Evolutionary conservation across 2,797 vertebrate species (phyloP), one percentile per base, ranked within the genome.

Genomic region (Myotis myotis): DNA sequence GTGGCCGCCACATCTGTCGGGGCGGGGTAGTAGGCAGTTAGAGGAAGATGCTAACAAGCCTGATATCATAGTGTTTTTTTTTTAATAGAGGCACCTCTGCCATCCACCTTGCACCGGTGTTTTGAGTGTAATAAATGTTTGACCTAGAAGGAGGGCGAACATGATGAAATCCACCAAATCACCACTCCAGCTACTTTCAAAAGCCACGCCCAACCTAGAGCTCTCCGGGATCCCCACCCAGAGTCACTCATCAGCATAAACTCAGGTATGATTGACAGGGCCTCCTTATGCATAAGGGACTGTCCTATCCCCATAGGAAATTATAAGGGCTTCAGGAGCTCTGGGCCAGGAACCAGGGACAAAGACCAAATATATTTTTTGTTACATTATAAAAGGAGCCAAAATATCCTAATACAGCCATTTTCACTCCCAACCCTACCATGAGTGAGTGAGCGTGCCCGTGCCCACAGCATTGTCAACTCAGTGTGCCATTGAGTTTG

Each of bases 91-190:
- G 70, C 5, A 74, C 12, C 22, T 55, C 57, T 92, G 60, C 82
- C 41, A 20, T 38, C 22, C 57, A 55, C 25, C 72, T 87, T 15
- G 36, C 49, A 64, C 74, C 1, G 6, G 6, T 47, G 28, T 87
- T 92, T 64, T 49, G 78, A 72, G 72, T 68, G 87, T 17, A 89
- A 60, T 74, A n/a, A 23, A 82, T 81, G 20, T 84, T 41, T 90
- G 79, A 12, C n/a, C 19, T 70, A 53, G 62, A 87, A 93, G 72
- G 23, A 62, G 12, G 66, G 8, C 33, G 5, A 30, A 20, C 12
- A 10, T 3, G 13, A 51, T 33, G 20, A 36, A 38, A 15, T 30
- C 76, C 6, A 16, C 64, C 30, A 1, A 53, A 33, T 79, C 72
- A 49, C 91, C 23, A 23, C n/a, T 53, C 13, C 8, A 15, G 57